Evolutionary conservation across 2,888 invertebrate genomes (phyloP).

Genomic region (Cataglyphis altisquamis): DNA sequence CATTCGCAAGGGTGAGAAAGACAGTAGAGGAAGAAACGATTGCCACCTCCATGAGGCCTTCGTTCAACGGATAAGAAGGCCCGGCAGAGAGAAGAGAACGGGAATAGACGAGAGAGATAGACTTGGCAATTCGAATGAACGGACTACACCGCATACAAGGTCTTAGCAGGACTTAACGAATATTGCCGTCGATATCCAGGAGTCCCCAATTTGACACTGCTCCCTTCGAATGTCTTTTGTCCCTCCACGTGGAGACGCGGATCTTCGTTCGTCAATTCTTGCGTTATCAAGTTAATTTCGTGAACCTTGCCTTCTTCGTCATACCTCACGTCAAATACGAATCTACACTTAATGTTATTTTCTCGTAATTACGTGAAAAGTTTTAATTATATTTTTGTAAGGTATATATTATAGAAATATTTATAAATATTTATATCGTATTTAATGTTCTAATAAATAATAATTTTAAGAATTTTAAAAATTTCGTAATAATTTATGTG

Average conservation of each 20-base stretch:
- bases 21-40: slow-evolving; percentile 63
- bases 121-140: slow-evolving; percentile 79
- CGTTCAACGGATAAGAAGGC: slow-evolving; percentile 63
- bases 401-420: background rate
- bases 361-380: background rate
- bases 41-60: slow-evolving; percentile 51
- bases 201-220: slow-evolving; percentile 69
- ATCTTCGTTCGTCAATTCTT: slow-evolving; percentile 65
- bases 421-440: background rate
- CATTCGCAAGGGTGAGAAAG: slow-evolving; percentile 58
- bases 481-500: background rate
- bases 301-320: slow-evolving; percentile 60
- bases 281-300: slow-evolving; percentile 68
- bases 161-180: slow-evolving; percentile 84
- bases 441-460: background rate
- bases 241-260: slow-evolving; percentile 62
- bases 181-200: slow-evolving; percentile 83
- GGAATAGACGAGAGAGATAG: slow-evolving; percentile 61
- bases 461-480: background rate
- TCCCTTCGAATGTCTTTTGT: slow-evolving; percentile 66
- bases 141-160: slow-evolving; percentile 79
- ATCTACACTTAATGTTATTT: background rate
- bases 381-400: background rate
- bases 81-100: slow-evolving; percentile 39
- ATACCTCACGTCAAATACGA: background rate